Evolutionary conservation across 64 coral and sea anemone genomes (phyloP).

Genomic region (Stylophora pistillata): DNA sequence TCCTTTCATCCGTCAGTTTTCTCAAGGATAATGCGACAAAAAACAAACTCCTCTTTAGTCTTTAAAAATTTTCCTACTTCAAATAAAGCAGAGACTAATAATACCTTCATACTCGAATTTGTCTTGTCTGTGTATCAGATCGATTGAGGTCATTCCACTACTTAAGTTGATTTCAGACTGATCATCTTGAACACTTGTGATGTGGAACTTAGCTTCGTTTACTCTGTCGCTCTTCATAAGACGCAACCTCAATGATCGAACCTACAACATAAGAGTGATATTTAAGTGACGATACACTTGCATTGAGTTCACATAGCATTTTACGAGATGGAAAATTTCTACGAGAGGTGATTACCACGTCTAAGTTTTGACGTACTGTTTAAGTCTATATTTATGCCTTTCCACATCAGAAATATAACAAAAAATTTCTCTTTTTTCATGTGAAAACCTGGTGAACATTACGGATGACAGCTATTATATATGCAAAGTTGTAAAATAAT

Average conservation of each 20-base stretch:
- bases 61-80: neutral
- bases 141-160: slow-evolving; percentile 11
- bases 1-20: too few relatives aligned
- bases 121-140: neutral
- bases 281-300: neutral
- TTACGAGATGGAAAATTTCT: neutral
- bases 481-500: too few relatives aligned
- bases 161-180: slow-evolving; percentile 27
- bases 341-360: too few relatives aligned
- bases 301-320: neutral
- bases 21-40: too few relatives aligned
- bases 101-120: neutral
- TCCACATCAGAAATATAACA: too few relatives aligned
- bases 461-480: too few relatives aligned
- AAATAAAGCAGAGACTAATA: neutral
- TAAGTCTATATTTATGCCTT: too few relatives aligned
- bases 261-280: neutral
- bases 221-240: neutral
- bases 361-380: too few relatives aligned
- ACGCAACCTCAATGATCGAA: slow-evolving; percentile 39
- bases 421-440: too few relatives aligned
- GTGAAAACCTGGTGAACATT: too few relatives aligned
- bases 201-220: neutral
- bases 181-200: slow-evolving; percentile 44
- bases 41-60: neutral